Evolutionary conservation across 2,113 vertebrate species (phyloP).

Genomic region (Podilymbus podiceps): DNA sequence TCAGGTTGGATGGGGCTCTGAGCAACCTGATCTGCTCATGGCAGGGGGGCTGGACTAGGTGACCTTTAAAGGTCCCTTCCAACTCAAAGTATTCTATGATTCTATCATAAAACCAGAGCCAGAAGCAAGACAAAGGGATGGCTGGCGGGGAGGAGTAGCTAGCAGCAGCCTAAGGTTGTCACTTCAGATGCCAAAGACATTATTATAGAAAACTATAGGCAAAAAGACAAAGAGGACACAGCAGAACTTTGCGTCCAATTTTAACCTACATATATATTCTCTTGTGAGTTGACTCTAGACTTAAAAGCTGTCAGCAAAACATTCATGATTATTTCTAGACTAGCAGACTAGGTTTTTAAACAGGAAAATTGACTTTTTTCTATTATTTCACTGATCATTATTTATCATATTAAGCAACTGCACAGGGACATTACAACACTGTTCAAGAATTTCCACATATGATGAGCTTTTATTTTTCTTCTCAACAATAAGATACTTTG

Average conservation of each 20-base stretch:
- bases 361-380: not conserved
- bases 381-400: not conserved
- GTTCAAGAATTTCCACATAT: not conserved
- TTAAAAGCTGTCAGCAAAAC: not conserved
- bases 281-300: not conserved
- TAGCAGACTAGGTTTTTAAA: not conserved
- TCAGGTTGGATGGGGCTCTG: no score
- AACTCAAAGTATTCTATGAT: no score
- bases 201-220: not conserved
- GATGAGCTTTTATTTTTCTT: not conserved
- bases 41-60: no score
- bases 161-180: not conserved
- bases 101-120: no score
- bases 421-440: not conserved
- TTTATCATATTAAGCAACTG: not conserved
- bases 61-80: no score
- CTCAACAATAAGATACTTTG: not conserved
- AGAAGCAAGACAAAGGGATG: not conserved
- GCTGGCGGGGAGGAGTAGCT: accelerated
- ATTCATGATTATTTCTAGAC: not conserved
- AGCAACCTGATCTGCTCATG: no score
- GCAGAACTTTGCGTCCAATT: not conserved
- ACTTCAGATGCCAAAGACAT: not conserved
- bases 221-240: not conserved
- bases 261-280: not conserved